Evolutionary conservation across 2,888 invertebrate genomes (phyloP).

Genomic region (Acanthococcus lagerstroemiae): DNA sequence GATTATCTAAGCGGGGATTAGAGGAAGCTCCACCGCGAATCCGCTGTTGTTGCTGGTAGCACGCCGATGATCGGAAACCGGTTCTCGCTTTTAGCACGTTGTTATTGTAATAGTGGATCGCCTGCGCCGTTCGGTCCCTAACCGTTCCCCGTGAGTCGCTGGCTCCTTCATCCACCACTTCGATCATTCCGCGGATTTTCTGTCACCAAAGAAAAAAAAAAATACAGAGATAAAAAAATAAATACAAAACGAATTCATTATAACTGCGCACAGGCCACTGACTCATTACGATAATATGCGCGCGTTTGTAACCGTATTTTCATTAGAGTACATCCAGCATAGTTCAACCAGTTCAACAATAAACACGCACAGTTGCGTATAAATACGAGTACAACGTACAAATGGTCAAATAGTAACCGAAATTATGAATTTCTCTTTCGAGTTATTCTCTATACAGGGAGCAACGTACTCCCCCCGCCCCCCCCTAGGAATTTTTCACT

Average conservation of each 20-base stretch:
- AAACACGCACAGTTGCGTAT: too few species aligned
- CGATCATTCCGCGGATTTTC: constrained; percentile 32
- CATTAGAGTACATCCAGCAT: too few species aligned
- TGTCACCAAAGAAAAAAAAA: constrained; percentile 7
- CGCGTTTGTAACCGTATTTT: too few species aligned
- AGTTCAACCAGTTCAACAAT: too few species aligned
- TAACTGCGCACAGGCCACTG: background rate
- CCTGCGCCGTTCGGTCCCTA: constrained; percentile 44
- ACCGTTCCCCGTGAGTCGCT: constrained; percentile 33
- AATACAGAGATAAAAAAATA: background rate
- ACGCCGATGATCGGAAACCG: constrained; percentile 25
- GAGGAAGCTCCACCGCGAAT: constrained; percentile 9
- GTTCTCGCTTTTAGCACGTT: constrained; percentile 45
- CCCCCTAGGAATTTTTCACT: too few species aligned
- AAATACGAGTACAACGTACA: too few species aligned
- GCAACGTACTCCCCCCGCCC: too few species aligned
- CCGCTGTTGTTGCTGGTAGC: constrained; percentile 18
- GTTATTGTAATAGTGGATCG: constrained; percentile 48
- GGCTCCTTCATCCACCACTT: constrained; percentile 28
- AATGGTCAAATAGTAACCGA: too few species aligned
- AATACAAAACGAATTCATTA: background rate
- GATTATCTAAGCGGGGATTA: constrained; percentile 39
- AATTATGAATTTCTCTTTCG: too few species aligned
- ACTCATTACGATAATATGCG: background rate
- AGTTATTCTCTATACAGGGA: too few species aligned